Base-by-base conservation (phyloP, 2,797 vertebrate species). In the Nannoperca australis region DNA sequence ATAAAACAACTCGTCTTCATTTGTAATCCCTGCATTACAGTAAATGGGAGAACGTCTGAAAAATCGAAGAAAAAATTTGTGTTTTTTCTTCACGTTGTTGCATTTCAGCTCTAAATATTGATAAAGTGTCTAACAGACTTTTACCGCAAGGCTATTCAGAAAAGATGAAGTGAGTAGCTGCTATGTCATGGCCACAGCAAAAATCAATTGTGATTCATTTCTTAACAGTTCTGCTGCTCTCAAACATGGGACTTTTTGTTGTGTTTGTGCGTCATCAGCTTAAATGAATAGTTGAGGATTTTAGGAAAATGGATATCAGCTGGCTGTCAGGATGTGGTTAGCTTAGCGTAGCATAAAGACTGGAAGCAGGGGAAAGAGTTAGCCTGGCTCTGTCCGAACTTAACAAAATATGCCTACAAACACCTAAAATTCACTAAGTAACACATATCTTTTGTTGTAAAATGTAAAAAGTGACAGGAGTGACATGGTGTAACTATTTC, bases 201-300 rank as follows among this genome's bases (percentile, higher is more conserved):
- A 76, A 85, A 87, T 88, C 84, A 53, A 85, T 88, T 55, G 50
- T 62, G 75, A 82, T 85, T 83, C 68, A 63, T 66, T 56, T 81
- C 70, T 63, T 55, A 42, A 65, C 78, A 34, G 66, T 60, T 72
- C 45, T 7, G 65, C 27, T 75, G 63, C 60, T 76, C 32, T 76
- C 42, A 56, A 44, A 56, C 2, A 54, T 30, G 7, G 13, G 51
- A 49, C 51, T 27, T 15, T 2, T 40, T 64, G 38, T 79, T 42
- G 14, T 18, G 32, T 53, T 72, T 58, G 44, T 68, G 64, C 6
- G 1, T 78, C 70, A 56, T 67, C 27, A n/a, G 32, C 38, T 40
- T 30, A 50, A 70, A 73, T 20, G 8, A 64, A 18, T 18, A 59
- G 13, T 49, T 40, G 22, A 61, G 6, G 3, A 44, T 40, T 40